Evolutionary conservation across 2,113 vertebrate genomes (phyloP).

Genomic region (Bolborhynchus lineola): DNA sequence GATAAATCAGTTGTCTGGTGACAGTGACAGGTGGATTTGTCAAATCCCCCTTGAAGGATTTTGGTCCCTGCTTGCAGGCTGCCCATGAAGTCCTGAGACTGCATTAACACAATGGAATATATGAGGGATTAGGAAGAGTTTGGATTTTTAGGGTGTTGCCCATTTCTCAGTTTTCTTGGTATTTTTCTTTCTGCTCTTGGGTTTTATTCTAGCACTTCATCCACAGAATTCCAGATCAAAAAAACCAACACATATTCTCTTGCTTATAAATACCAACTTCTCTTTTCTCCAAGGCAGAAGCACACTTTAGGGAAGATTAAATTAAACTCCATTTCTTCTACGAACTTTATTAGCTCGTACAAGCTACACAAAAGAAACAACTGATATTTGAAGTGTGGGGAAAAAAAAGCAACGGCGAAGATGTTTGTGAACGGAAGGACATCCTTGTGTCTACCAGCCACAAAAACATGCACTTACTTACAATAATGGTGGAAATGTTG

Average conservation of each 20-base stretch:
- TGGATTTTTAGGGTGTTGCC: background rate
- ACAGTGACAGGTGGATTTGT: slow-evolving; percentile 44
- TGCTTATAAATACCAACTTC: background rate
- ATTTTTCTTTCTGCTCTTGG: background rate
- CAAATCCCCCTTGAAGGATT: slow-evolving; percentile 1
- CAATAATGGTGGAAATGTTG: background rate
- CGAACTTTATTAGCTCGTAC: background rate
- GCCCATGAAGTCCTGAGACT: background rate
- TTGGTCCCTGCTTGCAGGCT: background rate
- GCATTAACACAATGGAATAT: background rate
- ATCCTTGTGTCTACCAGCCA: background rate
- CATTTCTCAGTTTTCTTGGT: background rate
- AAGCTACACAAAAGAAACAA: background rate
- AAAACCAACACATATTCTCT: background rate
- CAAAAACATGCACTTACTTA: background rate
- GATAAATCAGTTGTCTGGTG: slow-evolving; percentile 38
- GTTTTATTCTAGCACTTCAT: background rate
- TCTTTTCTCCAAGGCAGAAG: background rate
- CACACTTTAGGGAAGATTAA: background rate
- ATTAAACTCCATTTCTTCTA: background rate
- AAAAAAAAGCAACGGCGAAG: background rate
- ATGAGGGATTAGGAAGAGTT: background rate
- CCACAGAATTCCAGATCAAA: background rate
- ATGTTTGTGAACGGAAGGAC: background rate
- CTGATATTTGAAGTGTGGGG: background rate